phyloP scores from a whole-genome alignment of 2,113 vertebrate species.

The Muntiacus muntjak region DNA sequence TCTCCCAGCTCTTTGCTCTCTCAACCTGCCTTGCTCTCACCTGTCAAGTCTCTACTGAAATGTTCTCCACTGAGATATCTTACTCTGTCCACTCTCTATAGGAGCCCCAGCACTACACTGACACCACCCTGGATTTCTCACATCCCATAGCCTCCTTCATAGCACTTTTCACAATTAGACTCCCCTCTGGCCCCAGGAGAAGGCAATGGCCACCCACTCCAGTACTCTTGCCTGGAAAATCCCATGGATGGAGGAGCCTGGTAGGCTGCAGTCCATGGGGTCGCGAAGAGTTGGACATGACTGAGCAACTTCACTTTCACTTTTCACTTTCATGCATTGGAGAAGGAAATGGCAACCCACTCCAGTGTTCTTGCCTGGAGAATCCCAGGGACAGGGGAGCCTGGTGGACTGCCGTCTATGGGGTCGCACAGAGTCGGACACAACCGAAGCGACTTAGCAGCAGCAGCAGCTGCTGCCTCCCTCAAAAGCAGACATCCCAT shows the following conservation, averaged over 20 bases:
- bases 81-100: not conserved
- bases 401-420: not conserved
- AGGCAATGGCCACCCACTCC: not conserved
- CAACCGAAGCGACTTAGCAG: not conserved
- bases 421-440: not conserved
- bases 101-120: accelerated
- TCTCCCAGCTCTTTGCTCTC: not conserved
- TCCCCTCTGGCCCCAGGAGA: not conserved
- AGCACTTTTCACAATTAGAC: not conserved
- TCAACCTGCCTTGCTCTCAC: not conserved
- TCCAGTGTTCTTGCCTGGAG: not conserved
- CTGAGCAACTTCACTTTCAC: not conserved
- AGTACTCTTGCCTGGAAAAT: not conserved
- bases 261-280: not conserved
- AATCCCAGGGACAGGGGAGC: not conserved
- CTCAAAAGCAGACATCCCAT: not conserved
- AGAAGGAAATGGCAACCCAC: not conserved
- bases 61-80: accelerated
- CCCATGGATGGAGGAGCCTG: not conserved
- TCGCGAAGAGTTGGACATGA: accelerated
- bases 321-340: not conserved
- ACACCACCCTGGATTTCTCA: not conserved
- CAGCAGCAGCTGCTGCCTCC: not conserved
- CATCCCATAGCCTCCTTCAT: not conserved
- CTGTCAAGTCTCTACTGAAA: not conserved